These are phyloP conservation scores for Eupeodes corollae DNA, from an alignment of 1,140 invertebrate genomes.

Conservation along the genomic window DNA sequence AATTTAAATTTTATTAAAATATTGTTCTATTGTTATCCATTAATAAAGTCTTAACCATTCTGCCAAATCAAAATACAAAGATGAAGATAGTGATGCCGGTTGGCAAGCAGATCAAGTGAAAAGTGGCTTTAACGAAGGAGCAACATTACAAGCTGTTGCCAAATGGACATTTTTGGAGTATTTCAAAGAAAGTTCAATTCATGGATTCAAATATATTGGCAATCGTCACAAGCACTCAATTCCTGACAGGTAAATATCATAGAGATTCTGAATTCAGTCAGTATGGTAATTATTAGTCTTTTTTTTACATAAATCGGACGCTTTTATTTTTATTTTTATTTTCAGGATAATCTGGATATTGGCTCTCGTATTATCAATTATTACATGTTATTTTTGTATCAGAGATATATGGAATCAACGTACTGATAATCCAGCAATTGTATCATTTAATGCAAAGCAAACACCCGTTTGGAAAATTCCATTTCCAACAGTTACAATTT, in stretches of 20 bases:
- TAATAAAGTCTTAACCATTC: too few species aligned
- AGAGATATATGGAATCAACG: slow-evolving; percentile 49
- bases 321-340: slow-evolving; percentile 2
- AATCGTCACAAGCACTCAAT: slow-evolving; percentile 34
- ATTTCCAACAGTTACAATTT: slow-evolving; percentile 50
- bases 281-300: too few species aligned
- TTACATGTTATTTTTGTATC: slow-evolving; percentile 37
- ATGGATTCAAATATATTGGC: slow-evolving; percentile 37
- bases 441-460: slow-evolving; percentile 48
- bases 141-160: slow-evolving; percentile 21
- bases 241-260: slow-evolving; percentile 21
- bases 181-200: slow-evolving; percentile 35
- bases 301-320: too few species aligned
- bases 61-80: too few species aligned
- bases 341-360: slow-evolving; percentile 24
- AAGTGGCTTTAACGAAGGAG: too few species aligned
- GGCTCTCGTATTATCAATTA: slow-evolving; percentile 24
- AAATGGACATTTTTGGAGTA: slow-evolving; percentile 33
- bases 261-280: too few species aligned
- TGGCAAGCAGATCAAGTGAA: too few species aligned
- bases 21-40: too few species aligned
- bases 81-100: too few species aligned
- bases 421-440: slow-evolving; percentile 50
- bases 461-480: slow-evolving; percentile 52
- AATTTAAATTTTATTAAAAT: too few species aligned